Percentiles rank a stretch among this genome's conserved stretches.
These are phyloP conservation scores for Telmatherina bonti DNA, from an alignment of 2,797 vertebrate genomes.

Conservation along the genomic window DNA sequence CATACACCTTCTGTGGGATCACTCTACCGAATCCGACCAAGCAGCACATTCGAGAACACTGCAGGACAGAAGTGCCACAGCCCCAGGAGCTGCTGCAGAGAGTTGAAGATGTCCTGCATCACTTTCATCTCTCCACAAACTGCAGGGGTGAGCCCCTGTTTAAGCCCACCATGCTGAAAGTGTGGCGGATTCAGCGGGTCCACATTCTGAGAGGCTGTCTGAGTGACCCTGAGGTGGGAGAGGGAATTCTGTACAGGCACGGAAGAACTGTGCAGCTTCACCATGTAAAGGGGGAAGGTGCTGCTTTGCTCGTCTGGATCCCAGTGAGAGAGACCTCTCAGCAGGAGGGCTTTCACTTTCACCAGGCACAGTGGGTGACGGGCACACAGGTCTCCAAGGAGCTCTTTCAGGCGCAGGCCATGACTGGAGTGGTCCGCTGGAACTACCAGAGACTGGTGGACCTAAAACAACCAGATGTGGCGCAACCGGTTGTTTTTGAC, in stretches of 20 bases:
- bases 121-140: not conserved
- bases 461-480: not conserved
- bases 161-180: not conserved
- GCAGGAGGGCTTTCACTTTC: conserved; percentile 11
- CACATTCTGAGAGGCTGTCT: conserved; percentile 1
- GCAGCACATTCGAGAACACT: not conserved
- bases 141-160: not conserved
- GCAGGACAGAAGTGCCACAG: not conserved
- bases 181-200: conserved; percentile 10
- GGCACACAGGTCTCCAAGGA: not conserved
- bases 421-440: not conserved
- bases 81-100: not conserved
- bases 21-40: conserved; percentile 1
- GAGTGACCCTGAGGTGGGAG: not conserved
- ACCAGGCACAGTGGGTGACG: not conserved
- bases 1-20: not conserved
- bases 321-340: not conserved
- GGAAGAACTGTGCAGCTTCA: not conserved
- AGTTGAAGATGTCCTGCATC: not conserved
- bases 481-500: not conserved
- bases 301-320: not conserved
- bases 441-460: not conserved
- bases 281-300: not conserved
- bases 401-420: conserved; percentile 5
- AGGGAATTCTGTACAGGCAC: not conserved